Evolutionary conservation across 2,113 vertebrate species (phyloP).

Genomic region (Rattus norvegicus): GRCr8 NC_086029.1:73095001-73095500

Average conservation of each 20-base stretch:
- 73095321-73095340: neutral
- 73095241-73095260: too few relatives aligned
- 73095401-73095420: neutral
- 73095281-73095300: neutral
- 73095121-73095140: too few relatives aligned
- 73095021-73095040: too few relatives aligned
- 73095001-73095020: too few relatives aligned
- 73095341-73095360: neutral
- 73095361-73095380: neutral
- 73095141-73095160: too few relatives aligned
- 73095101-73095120: too few relatives aligned
- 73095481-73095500: neutral
- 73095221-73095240: neutral
- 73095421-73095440: neutral
- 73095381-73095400: neutral
- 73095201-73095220: neutral
- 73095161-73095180: too few relatives aligned
- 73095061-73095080: too few relatives aligned
- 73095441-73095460: neutral
- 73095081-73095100: too few relatives aligned
- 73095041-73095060: too few relatives aligned
- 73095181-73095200: neutral
- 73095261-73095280: neutral
- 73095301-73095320: neutral
- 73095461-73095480: neutral